These are phyloP conservation scores for Madoqua kirkii DNA, from an alignment of 2,113 vertebrate species.

Conservation along the genomic window DNA sequence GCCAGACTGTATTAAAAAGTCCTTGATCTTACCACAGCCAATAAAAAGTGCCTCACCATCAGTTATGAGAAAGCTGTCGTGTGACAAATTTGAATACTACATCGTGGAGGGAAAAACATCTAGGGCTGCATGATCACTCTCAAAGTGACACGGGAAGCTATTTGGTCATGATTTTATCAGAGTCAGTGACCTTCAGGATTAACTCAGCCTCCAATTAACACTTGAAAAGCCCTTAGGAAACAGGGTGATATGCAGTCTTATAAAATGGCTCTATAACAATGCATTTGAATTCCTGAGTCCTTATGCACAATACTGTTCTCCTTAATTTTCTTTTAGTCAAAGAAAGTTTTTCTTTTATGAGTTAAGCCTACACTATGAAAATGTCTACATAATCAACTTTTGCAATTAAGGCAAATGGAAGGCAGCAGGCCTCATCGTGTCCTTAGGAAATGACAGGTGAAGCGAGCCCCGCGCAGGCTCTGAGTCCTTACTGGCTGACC, in stretches of 20 bases:
- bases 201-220: constrained; percentile 73
- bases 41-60: constrained; percentile 67
- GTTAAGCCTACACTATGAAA: neutral
- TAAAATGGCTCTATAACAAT: constrained; percentile 21
- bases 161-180: constrained; percentile 69
- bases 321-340: constrained; percentile 16
- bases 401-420: neutral
- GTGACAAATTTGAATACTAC: constrained; percentile 75
- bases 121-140: constrained; percentile 68
- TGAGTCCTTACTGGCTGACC: neutral
- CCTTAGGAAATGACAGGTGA: neutral
- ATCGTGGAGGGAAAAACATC: constrained; percentile 57
- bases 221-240: neutral
- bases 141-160: constrained; percentile 67
- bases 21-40: constrained; percentile 69
- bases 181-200: constrained; percentile 65
- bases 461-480: neutral
- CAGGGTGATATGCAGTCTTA: neutral
- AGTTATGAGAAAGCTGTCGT: constrained; percentile 70
- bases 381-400: neutral
- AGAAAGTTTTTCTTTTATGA: neutral
- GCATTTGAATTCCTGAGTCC: neutral
- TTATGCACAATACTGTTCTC: neutral
- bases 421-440: neutral
- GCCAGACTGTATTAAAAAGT: constrained; percentile 60